Evolutionary conservation across 2,888 invertebrate species (phyloP), one percentile per base, ranked within the genome.

Genomic region (Lordiphosa fenestrarum): DNA sequence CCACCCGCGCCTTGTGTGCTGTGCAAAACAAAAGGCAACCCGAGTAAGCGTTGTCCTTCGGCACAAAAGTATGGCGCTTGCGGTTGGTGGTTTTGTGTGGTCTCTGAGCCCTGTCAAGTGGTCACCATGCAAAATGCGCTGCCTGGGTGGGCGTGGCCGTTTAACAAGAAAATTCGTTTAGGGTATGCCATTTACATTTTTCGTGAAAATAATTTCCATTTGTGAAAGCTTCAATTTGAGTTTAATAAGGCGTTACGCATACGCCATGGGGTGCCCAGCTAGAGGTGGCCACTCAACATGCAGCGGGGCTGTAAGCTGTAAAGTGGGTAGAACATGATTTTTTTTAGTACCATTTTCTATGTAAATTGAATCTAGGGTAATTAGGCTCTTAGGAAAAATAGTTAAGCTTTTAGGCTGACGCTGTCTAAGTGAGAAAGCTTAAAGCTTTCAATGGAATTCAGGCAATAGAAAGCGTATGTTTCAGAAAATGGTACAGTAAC

Each of bases 161-260:
- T 69, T 51, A 57, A 80, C 78, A 80, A 66, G 85, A 66, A 62
- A 80, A 80, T 83, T 83, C 78, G 76, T 84, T 80, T 84, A 77
- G 71, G 48, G 40, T 64, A 78, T 66, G 69, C 71, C 57, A 74
- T 71, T 71, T 62, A 64, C 68, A 65, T 68, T 53, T 57, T 51
- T 50, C 15, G 50, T 55, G 48, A 47, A 44, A 23, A 49, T 36
- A 35, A 37, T 47, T 49, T 40, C 38, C 58, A 35, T 41, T 46
- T 25, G 38, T 15, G 41, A 42, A 35, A 15, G 39, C 41, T 44
- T 13, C 38, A 33, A 35, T n/a, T 13, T 25, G 10, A 23, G 48
- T 46, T 66, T 66, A 66, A 58, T 76, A 71, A 61, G 60, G 74
- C 82, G 52, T 77, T 77, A 58, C 77, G 57, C 77, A 81, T 83